Evolutionary conservation across 2,797 vertebrate genomes (phyloP).

Genomic region (Halcyon chelicuti): DNA sequence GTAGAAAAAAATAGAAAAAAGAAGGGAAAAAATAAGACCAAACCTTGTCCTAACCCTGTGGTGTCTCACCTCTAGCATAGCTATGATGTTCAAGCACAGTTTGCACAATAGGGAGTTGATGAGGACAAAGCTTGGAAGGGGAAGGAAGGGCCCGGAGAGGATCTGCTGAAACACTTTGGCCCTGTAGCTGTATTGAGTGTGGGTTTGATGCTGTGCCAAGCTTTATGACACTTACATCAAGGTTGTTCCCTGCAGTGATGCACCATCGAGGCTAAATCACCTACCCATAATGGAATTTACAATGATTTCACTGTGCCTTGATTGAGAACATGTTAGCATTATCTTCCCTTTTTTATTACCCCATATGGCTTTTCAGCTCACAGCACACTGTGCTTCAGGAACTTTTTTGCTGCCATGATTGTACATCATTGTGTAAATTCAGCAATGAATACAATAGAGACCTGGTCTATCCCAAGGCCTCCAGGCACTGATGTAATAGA

Average conservation of each 20-base stretch:
- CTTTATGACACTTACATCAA: conserved; percentile 25
- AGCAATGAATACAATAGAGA: conserved; percentile 48
- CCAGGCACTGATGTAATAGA: conserved; percentile 66
- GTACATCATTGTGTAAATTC: conserved; percentile 56
- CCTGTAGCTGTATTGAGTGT: background rate
- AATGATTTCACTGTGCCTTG: conserved; percentile 50
- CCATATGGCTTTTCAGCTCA: conserved; percentile 50
- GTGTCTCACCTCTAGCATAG: background rate
- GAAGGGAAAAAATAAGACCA: background rate
- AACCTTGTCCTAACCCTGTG: background rate
- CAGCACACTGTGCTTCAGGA: conserved; percentile 31
- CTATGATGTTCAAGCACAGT: background rate
- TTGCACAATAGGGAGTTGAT: background rate
- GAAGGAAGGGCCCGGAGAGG: background rate
- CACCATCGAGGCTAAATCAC: conserved; percentile 12
- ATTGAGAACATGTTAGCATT: conserved; percentile 53
- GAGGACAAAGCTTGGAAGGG: conserved; percentile 6
- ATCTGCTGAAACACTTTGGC: background rate
- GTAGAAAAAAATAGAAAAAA: background rate
- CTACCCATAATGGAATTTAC: conserved; percentile 30
- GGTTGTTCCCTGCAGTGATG: conserved; percentile 31
- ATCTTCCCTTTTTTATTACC: conserved; percentile 35
- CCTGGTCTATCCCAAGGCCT: conserved; percentile 60
- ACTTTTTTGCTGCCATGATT: conserved; percentile 9
- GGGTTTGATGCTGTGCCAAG: conserved; percentile 32